Evolutionary conservation across 1,140 invertebrate species (phyloP), one percentile per base, ranked within the genome.

Genomic region (Liolophura sinensis): DNA sequence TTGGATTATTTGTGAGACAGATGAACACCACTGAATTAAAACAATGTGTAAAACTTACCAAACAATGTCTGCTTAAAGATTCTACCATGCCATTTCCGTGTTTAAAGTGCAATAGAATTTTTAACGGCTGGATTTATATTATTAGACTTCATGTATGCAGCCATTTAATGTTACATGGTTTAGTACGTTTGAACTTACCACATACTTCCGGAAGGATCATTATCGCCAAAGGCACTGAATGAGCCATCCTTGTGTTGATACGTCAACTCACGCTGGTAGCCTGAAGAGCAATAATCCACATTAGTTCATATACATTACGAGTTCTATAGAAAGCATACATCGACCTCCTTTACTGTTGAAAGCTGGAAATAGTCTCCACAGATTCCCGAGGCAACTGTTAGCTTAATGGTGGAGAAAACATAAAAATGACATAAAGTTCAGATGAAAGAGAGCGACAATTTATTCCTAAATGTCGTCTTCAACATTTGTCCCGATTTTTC

Each of bases 191-290:
- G n/a, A 20, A 25, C 65, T 68, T 60, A 87, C 95, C 95, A 99
- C 47, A 95, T 93, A 78, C 93, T 96, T 20, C 96, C 93, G 65
- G 87, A 89, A 14, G 88, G 84, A 78, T 97, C 92, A 16, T 88
- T 87, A 67, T 90, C 88, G 48, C 93, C 95, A 81, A 98, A 98
- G 16, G 94, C 92, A 82, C 94, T 96, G 81, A 98, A 99, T 0
- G 95, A 97, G 1, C 95, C 95, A 83, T 98, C 96, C 12, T 85
- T 80, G 64, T 92, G 90, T 67, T 91, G 91, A 82, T 94, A 99
- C 1, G 92, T 95, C 69, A 99, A 87, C 81, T 99, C 90, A 71
- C 94, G 88, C 78, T 99, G 96, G 83, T 98, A 98, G 1, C 94
- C 93, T 79, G 68, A 15, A 54, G 27, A 64, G 48, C 59, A 48